Evolutionary conservation across 2,113 vertebrate genomes (phyloP), one percentile per base, ranked within the genome.

Genomic region (Ivindomyrus marchei): DNA sequence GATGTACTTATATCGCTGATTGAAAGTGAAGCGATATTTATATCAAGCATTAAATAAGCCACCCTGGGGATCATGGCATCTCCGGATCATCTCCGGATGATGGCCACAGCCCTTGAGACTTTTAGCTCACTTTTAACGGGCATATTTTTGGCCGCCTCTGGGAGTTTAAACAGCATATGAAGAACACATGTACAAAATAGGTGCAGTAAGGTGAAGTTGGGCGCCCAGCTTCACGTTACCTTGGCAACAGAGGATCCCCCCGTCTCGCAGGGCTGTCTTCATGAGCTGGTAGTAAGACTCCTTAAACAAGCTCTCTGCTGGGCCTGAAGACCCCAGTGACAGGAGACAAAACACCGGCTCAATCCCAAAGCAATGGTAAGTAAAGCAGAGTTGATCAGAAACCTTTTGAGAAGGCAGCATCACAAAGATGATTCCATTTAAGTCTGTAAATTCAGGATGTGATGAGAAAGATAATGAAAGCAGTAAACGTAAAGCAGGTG

Each of bases 201-300:
- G 49, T 3, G 9, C 31, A 49, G 58, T 85, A 19, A 70, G 17
- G 46, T 21, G 21, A 36, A 27, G 21, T 46, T 46, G 13, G 7
- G 47, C 24, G 45, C 24, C 21, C 36, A 87, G 42, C 36, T 42
- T 53, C 19, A 17, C 3, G 93, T 96, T 94, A 99, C 98, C 98
- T 96, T 99, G 98, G 93, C 98, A 99, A 93, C 98, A 99, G 46
- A 99, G 97, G 92, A 99, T 98, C 11, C 98, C 98, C 0, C 97
- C 97, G 0, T 97, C 96, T 74, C 96, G 95, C 92, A 99, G 95
- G 0, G 98, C 98, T 0, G 97, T 97, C 95, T 98, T 99, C 98
- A 99, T 99, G 91, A 99, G 95, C 92, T 99, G 97, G 93, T 98
- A 99, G 92, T 99, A 99, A 4, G 98, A 98, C 92, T 99, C 98